These are phyloP conservation scores for Apodemia duryi DNA, from an alignment of 2,888 invertebrate genomes.

Conservation along the genomic window DNA sequence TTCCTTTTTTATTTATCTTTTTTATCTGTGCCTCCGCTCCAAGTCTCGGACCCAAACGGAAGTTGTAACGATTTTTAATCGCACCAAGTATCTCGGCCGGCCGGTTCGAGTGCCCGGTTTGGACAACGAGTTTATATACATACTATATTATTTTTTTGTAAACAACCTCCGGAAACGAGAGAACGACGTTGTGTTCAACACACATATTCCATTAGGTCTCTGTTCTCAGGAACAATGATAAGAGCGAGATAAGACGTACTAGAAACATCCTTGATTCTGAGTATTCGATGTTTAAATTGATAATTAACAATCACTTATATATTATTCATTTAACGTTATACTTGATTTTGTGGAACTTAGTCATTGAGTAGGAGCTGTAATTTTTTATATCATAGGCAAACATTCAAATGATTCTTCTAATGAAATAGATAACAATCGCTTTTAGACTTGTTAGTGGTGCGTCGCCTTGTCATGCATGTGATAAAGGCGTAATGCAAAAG, in stretches of 20 bases:
- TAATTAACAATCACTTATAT: slow-evolving; percentile 4
- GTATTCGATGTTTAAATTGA: slow-evolving; percentile 35
- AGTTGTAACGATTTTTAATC: slow-evolving; percentile 79
- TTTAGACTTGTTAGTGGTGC: no score
- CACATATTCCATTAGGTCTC: slow-evolving; percentile 73
- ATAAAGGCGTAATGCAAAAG: no score
- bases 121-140: slow-evolving; percentile 62
- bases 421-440: no score
- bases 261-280: slow-evolving; percentile 26
- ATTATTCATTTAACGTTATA: background rate
- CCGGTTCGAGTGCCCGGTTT: slow-evolving; percentile 58
- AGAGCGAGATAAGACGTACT: slow-evolving; percentile 51
- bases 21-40: slow-evolving; percentile 66
- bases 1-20: slow-evolving; percentile 76
- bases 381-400: no score
- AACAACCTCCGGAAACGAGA: slow-evolving; percentile 75
- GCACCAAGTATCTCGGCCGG: slow-evolving; percentile 70
- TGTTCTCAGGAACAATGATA: slow-evolving; percentile 65
- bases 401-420: no score
- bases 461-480: no score
- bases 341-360: background rate
- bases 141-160: slow-evolving; percentile 59
- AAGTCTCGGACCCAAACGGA: slow-evolving; percentile 70
- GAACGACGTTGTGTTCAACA: slow-evolving; percentile 67
- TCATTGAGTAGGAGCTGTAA: no score